Evolutionary conservation across 2,113 vertebrate species (phyloP).

Genomic region (Nycticebus coucang): DNA sequence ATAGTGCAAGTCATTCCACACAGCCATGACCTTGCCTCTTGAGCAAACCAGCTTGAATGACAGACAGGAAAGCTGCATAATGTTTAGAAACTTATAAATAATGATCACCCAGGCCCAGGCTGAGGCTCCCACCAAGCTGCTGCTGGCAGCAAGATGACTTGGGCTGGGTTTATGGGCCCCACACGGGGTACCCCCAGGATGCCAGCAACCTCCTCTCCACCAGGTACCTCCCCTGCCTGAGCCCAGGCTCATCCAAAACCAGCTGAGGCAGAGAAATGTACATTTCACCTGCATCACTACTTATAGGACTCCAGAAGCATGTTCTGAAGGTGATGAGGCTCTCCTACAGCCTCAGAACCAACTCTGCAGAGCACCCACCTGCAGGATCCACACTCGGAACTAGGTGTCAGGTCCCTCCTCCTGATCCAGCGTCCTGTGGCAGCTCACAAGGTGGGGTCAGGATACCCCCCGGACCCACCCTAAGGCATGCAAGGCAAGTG

Average conservation of each 20-base stretch:
- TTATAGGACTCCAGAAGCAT: background rate
- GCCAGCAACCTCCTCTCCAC: background rate
- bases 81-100: background rate
- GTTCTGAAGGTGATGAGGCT: background rate
- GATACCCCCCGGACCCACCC: background rate
- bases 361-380: fast-evolving
- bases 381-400: fast-evolving
- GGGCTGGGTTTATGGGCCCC: fast-evolving
- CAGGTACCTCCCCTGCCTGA: fast-evolving
- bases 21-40: slow-evolving; percentile 61
- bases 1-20: slow-evolving; percentile 23
- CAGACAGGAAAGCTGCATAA: background rate
- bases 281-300: background rate
- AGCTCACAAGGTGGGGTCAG: background rate
- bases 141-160: fast-evolving
- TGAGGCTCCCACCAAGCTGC: fast-evolving
- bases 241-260: background rate
- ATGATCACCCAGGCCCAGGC: fast-evolving
- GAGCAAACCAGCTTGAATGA: slow-evolving; percentile 50
- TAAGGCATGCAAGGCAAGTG: background rate
- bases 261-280: background rate
- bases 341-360: fast-evolving
- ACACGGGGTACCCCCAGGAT: fast-evolving
- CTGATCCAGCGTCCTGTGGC: fast-evolving
- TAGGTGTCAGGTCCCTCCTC: fast-evolving